A percentile compares a stretch with the other conserved stretches of the same genome.
Evolutionary conservation across 2,113 vertebrate genomes (phyloP).

Genomic region (Pseudolaguvia tuberculata): DNA sequence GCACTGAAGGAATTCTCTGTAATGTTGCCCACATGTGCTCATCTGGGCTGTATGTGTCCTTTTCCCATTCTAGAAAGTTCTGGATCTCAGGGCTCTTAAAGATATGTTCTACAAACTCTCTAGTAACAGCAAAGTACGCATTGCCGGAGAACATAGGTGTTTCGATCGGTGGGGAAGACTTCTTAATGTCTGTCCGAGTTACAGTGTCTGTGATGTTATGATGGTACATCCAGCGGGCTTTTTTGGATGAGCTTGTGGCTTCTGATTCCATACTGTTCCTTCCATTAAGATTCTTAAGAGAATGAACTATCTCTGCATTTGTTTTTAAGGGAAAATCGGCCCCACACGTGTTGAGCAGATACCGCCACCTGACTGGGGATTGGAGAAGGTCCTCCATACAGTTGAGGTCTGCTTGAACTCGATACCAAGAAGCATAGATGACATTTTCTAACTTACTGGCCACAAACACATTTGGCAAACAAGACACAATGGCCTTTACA

Average conservation of each 20-base stretch:
- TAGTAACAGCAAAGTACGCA: conserved; percentile 77
- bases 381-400: conserved; percentile 83
- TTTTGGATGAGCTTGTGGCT: conserved; percentile 60
- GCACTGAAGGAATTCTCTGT: conserved; percentile 75
- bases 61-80: conserved; percentile 77
- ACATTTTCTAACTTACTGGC: conserved; percentile 74
- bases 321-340: conserved; percentile 92
- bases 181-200: conserved; percentile 43
- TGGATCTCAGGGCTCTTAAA: conserved; percentile 58
- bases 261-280: conserved; percentile 84
- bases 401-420: conserved; percentile 90
- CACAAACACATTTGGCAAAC: conserved; percentile 86
- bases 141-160: conserved; percentile 79
- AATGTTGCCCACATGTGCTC: conserved; percentile 92
- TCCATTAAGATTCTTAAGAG: conserved; percentile 72
- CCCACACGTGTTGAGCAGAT: conserved; percentile 87
- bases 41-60: conserved; percentile 89
- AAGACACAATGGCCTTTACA: conserved; percentile 71
- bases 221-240: conserved; percentile 72
- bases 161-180: conserved; percentile 70
- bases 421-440: conserved; percentile 83
- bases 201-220: conserved; percentile 51
- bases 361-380: conserved; percentile 74
- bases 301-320: conserved; percentile 76
- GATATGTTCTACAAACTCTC: conserved; percentile 76